Percentiles rank a stretch among this genome's conserved stretches.
Evolutionary conservation across 2,888 invertebrate genomes (phyloP).

Genomic region (Lacanobia wlatinum): DNA sequence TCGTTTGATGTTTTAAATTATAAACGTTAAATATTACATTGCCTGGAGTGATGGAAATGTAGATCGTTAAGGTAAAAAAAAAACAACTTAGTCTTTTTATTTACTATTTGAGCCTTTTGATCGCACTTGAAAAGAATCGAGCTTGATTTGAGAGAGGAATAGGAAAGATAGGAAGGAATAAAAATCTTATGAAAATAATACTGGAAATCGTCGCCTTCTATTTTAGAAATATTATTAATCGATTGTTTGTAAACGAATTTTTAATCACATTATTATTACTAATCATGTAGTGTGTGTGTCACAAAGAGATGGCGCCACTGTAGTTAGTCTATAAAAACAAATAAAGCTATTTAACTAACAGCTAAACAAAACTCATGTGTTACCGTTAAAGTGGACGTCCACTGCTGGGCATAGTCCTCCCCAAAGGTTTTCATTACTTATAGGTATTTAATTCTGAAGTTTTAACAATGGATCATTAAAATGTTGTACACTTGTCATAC

Average conservation of each 20-base stretch:
- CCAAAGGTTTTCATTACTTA: too few species aligned
- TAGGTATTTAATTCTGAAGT: too few species aligned
- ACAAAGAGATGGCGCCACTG: constrained; percentile 20
- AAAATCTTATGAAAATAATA: constrained; percentile 13
- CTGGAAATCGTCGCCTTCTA: constrained; percentile 43
- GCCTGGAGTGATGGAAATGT: background rate
- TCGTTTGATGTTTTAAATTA: too few species aligned
- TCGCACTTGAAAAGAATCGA: constrained; percentile 21
- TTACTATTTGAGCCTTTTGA: background rate
- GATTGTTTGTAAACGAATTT: constrained; percentile 27
- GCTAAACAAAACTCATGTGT: too few species aligned
- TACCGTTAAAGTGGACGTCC: too few species aligned
- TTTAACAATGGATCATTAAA: too few species aligned
- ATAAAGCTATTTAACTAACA: background rate
- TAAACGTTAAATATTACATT: too few species aligned
- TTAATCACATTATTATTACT: constrained; percentile 15
- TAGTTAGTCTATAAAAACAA: background rate
- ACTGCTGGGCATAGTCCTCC: too few species aligned
- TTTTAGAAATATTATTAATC: constrained; percentile 3
- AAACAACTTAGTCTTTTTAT: too few species aligned
- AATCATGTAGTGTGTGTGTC: constrained; percentile 23
- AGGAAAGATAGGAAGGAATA: background rate
- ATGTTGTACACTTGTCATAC: too few species aligned
- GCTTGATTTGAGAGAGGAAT: constrained; percentile 38
- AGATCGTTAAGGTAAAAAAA: background rate